Percentiles rank a stretch among this genome's conserved stretches.
Conservation (phyloP, 2,888 invertebrate species). For the Chesias legatella region DNA sequence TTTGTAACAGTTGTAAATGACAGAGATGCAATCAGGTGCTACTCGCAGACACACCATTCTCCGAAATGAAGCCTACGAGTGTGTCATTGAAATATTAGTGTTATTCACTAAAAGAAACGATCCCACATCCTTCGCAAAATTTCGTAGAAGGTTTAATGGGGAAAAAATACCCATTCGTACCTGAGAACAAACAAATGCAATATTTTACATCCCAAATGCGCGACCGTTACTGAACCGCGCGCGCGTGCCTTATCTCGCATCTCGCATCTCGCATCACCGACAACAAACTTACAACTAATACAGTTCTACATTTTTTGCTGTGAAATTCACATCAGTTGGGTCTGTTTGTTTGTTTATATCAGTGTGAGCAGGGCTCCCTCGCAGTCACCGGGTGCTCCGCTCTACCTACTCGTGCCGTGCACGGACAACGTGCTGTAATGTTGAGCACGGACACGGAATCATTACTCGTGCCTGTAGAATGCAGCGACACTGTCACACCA, state of each 20-base stretch:
- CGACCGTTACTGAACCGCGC: conserved; percentile 7
- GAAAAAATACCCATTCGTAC: conserved; percentile 36
- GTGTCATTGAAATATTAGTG: conserved; percentile 31
- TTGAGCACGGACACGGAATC: too few relatives aligned
- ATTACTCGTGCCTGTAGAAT: too few relatives aligned
- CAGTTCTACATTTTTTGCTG: conserved; percentile 14
- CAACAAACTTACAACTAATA: conserved; percentile 26
- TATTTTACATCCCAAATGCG: not conserved
- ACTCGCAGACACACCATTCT: conserved; percentile 20
- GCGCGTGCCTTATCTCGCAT: not conserved
- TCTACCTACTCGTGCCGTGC: too few relatives aligned
- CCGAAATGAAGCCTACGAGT: conserved; percentile 17
- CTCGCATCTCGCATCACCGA: too few relatives aligned
- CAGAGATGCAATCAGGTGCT: conserved; percentile 5
- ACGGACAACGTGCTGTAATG: too few relatives aligned
- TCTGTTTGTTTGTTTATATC: too few relatives aligned
- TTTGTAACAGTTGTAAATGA: not conserved
- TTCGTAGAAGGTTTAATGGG: conserved; percentile 39
- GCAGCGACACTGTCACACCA: too few relatives aligned
- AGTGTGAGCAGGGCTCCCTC: too few relatives aligned
- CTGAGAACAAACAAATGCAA: conserved; percentile 16
- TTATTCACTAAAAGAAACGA: conserved; percentile 35
- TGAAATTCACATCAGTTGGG: too few relatives aligned
- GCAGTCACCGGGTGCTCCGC: too few relatives aligned
- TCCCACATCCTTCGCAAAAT: conserved; percentile 23